Evolutionary conservation across 2,113 vertebrate species (phyloP), one percentile per base, ranked within the genome.

Genomic region (Nesogale talazaci): DNA sequence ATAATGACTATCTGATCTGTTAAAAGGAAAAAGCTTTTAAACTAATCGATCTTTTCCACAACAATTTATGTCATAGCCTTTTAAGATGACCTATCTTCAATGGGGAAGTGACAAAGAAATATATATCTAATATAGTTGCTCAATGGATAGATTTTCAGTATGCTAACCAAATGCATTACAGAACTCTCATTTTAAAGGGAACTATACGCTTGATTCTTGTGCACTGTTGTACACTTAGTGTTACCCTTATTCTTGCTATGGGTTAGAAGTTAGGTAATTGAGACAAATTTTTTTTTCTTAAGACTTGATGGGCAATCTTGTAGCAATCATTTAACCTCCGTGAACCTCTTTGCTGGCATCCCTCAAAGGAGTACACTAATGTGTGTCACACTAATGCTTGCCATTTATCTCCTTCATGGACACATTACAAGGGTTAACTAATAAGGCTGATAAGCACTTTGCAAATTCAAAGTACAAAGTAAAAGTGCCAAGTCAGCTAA

Each of bases 21-120:
- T 97, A 97, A 97, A 96, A 97, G 96, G 91, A 93, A 94, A 95
- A 97, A 95, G 97, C 96, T 97, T 97, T 97, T 97, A 96, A 96
- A 95, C 91, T 95, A 95, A 97, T 97, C 92, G 91, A 97, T 97
- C 97, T 96, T 94, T 92, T 94, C 94, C 75, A 96, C 96, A 95
- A 96, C 95, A 96, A 96, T 96, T 96, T 96, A 96, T 97, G 95
- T 93, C 94, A 94, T 65, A 94, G 97, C 87, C 87, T 96, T 96
- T 96, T 95, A 96, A 94, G 82, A 96, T 93, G 94, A 96, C 89
- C 97, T 75, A 88, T 96, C 91, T 95, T 97, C 95, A 96, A 94
- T 95, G 94, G 94, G 78, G 52, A 93, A 95, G 91, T 97, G 96
- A 94, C 95, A 96, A 95, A 96, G 95, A 96, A 95, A 94, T 96